phyloP scores from a whole-genome alignment of 2,888 invertebrate genomes.

The Melanchra persicariae region DNA sequence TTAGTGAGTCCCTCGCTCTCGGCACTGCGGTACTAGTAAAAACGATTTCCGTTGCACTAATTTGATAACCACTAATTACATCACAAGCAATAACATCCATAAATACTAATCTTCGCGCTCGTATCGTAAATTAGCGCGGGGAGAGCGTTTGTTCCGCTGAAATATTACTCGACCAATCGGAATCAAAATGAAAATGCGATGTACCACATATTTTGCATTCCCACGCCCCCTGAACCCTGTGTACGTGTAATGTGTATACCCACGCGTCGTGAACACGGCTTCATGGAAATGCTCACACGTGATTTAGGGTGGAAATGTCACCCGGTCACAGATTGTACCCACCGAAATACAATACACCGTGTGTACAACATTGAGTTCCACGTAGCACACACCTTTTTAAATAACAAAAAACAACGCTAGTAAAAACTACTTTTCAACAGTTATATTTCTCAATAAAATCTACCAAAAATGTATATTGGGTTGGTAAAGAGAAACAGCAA shows the following conservation, averaged over 20 bases:
- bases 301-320: conserved; percentile 78
- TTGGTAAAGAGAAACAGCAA: background rate
- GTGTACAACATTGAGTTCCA: conserved; percentile 5
- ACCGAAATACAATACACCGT: conserved; percentile 38
- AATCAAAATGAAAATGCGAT: conserved; percentile 75
- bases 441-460: background rate
- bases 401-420: conserved; percentile 6
- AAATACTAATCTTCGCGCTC: conserved; percentile 69
- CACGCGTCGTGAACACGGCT: conserved; percentile 68
- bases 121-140: conserved; percentile 66
- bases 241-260: conserved; percentile 64
- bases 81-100: conserved; percentile 67
- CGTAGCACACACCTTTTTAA: conserved; percentile 11
- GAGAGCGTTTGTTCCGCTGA: conserved; percentile 72
- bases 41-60: conserved; percentile 64
- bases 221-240: conserved; percentile 65
- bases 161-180: conserved; percentile 70
- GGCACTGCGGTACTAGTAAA: conserved; percentile 51
- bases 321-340: conserved; percentile 57
- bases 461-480: background rate
- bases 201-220: conserved; percentile 67
- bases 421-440: conserved; percentile 3
- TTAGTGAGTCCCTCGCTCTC: conserved; percentile 2
- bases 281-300: conserved; percentile 74
- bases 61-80: conserved; percentile 68